Evolutionary conservation across 2,888 invertebrate species (phyloP).

Genomic region (Hirtodrosophila cameraria): DNA sequence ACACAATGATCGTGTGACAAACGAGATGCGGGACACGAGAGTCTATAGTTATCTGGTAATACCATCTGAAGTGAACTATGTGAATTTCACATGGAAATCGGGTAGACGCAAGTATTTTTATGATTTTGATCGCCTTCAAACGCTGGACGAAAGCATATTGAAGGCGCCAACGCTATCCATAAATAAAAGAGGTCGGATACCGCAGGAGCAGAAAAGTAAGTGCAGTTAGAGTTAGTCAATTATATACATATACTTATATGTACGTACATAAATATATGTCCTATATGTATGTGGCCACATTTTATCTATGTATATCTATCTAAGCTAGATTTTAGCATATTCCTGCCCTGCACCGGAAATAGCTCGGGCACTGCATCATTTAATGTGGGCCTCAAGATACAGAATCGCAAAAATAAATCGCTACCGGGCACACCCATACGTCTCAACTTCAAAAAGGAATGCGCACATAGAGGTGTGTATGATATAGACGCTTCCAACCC

Average conservation of each 20-base stretch:
- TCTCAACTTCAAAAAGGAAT: conserved; percentile 95
- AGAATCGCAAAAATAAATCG: conserved; percentile 91
- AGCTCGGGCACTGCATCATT: conserved; percentile 94
- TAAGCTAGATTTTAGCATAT: conserved; percentile 91
- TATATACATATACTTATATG: not conserved
- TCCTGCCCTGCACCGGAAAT: conserved; percentile 94
- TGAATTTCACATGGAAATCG: conserved; percentile 96
- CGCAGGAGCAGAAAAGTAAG: conserved; percentile 92
- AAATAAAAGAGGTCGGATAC: conserved; percentile 93
- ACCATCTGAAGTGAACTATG: conserved; percentile 95
- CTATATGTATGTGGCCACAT: conserved; percentile 3
- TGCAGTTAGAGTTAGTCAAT: conserved; percentile 3
- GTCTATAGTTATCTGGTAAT: conserved; percentile 95
- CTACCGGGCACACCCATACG: conserved; percentile 94
- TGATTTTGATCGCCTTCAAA: conserved; percentile 93
- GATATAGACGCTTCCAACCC: conserved; percentile 85
- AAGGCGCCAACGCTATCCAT: conserved; percentile 95
- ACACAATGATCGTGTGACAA: conserved; percentile 92
- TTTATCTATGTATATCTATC: conserved; percentile 29
- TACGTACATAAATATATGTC: no score
- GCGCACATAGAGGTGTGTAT: conserved; percentile 95
- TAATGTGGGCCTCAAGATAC: conserved; percentile 93
- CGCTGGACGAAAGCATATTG: conserved; percentile 92
- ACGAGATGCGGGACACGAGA: conserved; percentile 94
- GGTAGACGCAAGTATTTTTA: conserved; percentile 92